Percentiles rank a stretch among this genome's conserved stretches.
These are phyloP conservation scores for Ormia ochracea DNA, from an alignment of 2,888 invertebrate genomes.

Conservation along the genomic window DNA sequence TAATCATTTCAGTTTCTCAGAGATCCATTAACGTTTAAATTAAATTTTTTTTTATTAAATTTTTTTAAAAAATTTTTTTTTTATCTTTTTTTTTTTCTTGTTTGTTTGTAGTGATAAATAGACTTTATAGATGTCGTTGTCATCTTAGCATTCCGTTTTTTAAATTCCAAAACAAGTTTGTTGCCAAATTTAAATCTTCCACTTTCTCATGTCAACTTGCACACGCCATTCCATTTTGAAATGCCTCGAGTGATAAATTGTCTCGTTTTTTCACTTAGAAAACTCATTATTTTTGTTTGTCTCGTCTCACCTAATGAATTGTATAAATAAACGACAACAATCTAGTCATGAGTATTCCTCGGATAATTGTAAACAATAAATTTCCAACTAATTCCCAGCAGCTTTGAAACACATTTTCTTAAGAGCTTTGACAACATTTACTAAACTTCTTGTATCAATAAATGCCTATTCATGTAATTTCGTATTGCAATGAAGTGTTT, in stretches of 20 bases:
- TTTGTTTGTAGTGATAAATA: too few relatives aligned
- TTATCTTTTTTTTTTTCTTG: too few relatives aligned
- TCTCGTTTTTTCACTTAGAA: not conserved
- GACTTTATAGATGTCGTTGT: too few relatives aligned
- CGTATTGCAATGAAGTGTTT: not conserved
- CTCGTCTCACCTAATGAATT: not conserved
- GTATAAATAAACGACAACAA: not conserved
- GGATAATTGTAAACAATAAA: slow-evolving; percentile 19
- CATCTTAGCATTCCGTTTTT: too few relatives aligned
- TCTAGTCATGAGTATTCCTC: slow-evolving; percentile 10
- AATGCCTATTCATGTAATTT: too few relatives aligned
- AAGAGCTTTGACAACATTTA: not conserved
- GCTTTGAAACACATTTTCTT: not conserved
- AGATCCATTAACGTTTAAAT: too few relatives aligned
- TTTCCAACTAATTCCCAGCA: slow-evolving; percentile 19
- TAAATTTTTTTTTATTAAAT: too few relatives aligned
- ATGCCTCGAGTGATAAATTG: slow-evolving; percentile 9
- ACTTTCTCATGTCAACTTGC: not conserved
- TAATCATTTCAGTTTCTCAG: too few relatives aligned
- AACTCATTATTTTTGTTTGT: not conserved
- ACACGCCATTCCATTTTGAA: not conserved
- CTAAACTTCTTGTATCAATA: not conserved
- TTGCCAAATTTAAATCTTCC: not conserved
- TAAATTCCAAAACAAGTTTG: too few relatives aligned
- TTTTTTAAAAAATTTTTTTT: too few relatives aligned